Percentiles rank a stretch among this genome's conserved stretches.
phyloP scores from a whole-genome alignment of 2,113 vertebrate genomes.

The Enhydra lutris region DNA sequence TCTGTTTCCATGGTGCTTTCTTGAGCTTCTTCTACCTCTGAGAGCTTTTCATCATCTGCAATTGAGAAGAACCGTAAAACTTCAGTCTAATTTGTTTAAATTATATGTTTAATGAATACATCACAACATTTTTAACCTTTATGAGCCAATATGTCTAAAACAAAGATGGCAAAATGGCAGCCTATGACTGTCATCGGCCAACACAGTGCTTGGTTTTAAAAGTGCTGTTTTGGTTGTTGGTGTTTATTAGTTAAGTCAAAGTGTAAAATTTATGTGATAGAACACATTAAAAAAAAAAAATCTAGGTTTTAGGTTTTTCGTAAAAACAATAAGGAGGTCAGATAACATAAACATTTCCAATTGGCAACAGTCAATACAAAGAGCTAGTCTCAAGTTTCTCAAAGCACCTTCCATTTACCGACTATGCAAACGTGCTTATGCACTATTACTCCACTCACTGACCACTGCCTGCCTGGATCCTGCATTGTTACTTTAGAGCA shows the following conservation, averaged over 20 bases:
- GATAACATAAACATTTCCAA: background rate
- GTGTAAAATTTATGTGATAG: background rate
- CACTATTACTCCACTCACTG: background rate
- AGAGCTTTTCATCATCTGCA: conserved; percentile 95
- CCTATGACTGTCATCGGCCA: background rate
- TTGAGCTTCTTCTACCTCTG: conserved; percentile 92
- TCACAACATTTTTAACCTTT: background rate
- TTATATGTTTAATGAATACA: background rate
- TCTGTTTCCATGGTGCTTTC: conserved; percentile 87
- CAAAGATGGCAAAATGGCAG: background rate
- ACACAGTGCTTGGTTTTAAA: background rate
- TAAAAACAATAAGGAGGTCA: conserved; percentile 1
- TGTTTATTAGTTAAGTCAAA: conserved; percentile 11
- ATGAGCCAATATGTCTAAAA: conserved; percentile 25
- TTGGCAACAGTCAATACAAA: background rate
- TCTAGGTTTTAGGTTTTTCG: background rate
- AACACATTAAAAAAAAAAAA: background rate
- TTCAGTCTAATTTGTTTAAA: background rate
- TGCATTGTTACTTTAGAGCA: background rate
- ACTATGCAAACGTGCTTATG: background rate
- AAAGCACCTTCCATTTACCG: background rate
- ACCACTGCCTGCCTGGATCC: background rate
- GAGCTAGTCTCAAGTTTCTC: background rate
- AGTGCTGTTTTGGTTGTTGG: background rate
- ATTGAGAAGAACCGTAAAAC: conserved; percentile 40